Evolutionary conservation across 2,113 vertebrate genomes (phyloP).

Genomic region (Coregonus clupeaformis): DNA sequence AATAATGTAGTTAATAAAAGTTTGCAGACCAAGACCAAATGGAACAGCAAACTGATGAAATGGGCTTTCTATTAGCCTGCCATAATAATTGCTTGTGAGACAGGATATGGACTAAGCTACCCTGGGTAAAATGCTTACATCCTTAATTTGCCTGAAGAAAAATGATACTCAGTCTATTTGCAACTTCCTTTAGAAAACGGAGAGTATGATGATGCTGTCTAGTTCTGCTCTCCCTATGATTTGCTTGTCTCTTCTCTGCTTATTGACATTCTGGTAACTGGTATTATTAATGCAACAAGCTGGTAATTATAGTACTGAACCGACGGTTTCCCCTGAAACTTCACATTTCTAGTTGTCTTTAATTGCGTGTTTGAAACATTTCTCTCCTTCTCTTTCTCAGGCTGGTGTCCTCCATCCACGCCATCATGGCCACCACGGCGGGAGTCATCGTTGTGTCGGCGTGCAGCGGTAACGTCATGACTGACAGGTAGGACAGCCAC

Average conservation of each 20-base stretch:
- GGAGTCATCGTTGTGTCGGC: conserved; percentile 79
- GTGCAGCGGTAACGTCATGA: conserved; percentile 80
- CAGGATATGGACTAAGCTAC: neutral
- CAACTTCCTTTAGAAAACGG: neutral
- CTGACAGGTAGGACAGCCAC: conserved; percentile 79
- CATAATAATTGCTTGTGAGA: neutral
- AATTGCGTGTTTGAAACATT: too few relatives aligned
- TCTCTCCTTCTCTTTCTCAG: conserved; percentile 60
- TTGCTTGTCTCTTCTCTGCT: neutral
- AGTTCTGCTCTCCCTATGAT: neutral
- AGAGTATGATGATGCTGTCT: neutral
- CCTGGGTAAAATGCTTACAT: neutral
- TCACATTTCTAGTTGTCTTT: neutral
- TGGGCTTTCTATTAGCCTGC: conserved; percentile 5
- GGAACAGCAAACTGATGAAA: neutral
- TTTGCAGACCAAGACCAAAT: neutral
- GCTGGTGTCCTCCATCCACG: conserved; percentile 90
- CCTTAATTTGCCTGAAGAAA: conserved; percentile 1
- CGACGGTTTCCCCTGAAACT: neutral
- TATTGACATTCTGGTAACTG: neutral
- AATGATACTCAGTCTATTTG: neutral
- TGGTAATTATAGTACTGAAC: too few relatives aligned
- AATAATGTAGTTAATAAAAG: neutral
- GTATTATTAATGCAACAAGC: neutral
- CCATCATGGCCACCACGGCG: conserved; percentile 83